Percentiles rank a stretch among this genome's conserved stretches.
Evolutionary conservation across 2,797 vertebrate species (phyloP).

Genomic region (Gymnoscopelus microlampas): DNA sequence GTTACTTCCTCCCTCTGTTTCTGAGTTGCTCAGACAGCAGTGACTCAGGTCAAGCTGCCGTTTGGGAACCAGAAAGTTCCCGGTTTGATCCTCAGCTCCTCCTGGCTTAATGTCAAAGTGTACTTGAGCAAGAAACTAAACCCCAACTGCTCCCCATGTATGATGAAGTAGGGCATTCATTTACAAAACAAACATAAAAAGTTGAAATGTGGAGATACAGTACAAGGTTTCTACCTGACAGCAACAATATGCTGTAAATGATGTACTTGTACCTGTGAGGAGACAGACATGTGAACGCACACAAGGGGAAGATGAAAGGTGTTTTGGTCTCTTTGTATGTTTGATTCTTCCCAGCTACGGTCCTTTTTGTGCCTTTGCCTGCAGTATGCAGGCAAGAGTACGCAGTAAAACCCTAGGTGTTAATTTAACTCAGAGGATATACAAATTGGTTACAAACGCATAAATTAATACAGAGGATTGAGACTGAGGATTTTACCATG

Average conservation of each 20-base stretch:
- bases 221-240: slow-evolving; percentile 43
- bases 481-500: slow-evolving; percentile 10
- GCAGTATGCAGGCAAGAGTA: background rate
- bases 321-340: slow-evolving; percentile 22
- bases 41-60: too few relatives aligned
- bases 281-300: background rate
- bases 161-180: too few relatives aligned
- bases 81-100: too few relatives aligned
- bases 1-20: too few relatives aligned
- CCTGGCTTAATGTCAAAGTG: background rate
- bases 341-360: slow-evolving; percentile 17
- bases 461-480: too few relatives aligned
- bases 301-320: slow-evolving; percentile 19
- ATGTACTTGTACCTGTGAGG: slow-evolving; percentile 32
- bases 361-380: slow-evolving; percentile 22
- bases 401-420: too few relatives aligned
- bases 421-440: background rate
- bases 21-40: too few relatives aligned
- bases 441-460: slow-evolving; percentile 4
- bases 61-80: too few relatives aligned
- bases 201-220: too few relatives aligned
- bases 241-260: slow-evolving; percentile 54
- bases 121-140: background rate
- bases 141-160: too few relatives aligned
- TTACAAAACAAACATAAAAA: too few relatives aligned